phyloP scores from a whole-genome alignment of 2,113 vertebrate genomes.

The Neolamprologus devosi region DNA sequence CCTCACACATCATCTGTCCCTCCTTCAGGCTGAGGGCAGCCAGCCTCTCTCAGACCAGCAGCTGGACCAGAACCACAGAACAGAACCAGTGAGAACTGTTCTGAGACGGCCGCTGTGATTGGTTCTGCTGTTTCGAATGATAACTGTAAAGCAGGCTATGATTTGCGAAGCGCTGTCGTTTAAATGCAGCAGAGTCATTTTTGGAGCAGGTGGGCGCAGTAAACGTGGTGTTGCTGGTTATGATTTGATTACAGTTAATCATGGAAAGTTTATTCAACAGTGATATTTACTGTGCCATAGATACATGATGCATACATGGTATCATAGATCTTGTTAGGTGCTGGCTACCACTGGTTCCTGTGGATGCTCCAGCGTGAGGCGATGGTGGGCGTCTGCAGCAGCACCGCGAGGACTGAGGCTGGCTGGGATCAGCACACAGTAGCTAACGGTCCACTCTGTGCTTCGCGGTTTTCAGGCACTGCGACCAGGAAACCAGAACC shows the following conservation, averaged over 20 bases:
- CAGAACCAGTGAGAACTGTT: neutral
- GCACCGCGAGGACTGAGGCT: neutral
- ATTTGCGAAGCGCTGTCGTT: neutral
- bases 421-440: neutral
- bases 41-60: neutral
- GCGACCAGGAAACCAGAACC: constrained; percentile 51
- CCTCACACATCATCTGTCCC: neutral
- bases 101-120: neutral
- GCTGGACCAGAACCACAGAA: neutral
- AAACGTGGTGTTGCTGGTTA: neutral
- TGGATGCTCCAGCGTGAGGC: neutral
- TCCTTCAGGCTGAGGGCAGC: neutral
- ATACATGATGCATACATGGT: neutral
- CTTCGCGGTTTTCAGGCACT: constrained; percentile 23
- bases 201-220: neutral
- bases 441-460: neutral
- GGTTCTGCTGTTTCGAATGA: neutral
- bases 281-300: neutral
- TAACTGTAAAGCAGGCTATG: neutral
- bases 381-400: neutral
- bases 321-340: neutral
- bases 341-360: neutral
- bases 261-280: neutral
- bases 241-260: neutral
- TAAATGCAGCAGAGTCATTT: neutral